These are phyloP conservation scores for Calliopsis andreniformis DNA, from an alignment of 1,140 invertebrate species.

Conservation along the genomic window DNA sequence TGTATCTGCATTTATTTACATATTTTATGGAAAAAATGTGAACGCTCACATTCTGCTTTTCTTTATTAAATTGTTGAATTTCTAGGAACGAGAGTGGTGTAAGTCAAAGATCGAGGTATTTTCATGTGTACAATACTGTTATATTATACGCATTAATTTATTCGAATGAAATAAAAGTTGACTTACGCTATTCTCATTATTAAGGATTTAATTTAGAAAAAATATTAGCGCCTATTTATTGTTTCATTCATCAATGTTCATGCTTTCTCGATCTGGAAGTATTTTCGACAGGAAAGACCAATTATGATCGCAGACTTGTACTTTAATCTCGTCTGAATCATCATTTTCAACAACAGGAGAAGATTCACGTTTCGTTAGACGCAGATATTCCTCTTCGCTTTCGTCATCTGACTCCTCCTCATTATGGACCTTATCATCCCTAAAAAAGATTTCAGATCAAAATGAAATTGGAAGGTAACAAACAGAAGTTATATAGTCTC, in stretches of 20 bases:
- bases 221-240: not conserved
- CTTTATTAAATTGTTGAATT: not conserved
- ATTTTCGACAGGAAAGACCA: conserved; percentile 73
- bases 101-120: not conserved
- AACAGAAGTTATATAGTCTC: no score
- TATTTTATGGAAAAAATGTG: not conserved
- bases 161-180: not conserved
- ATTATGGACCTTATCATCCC: not conserved
- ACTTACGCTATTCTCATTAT: not conserved
- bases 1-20: not conserved
- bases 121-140: not conserved
- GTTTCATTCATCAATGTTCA: not conserved
- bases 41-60: not conserved
- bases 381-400: conserved; percentile 42
- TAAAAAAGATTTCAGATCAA: not conserved
- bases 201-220: not conserved
- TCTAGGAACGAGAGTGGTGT: not conserved
- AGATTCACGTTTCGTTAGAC: not conserved
- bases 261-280: conserved; percentile 52
- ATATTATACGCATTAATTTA: not conserved
- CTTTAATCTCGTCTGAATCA: conserved; percentile 42
- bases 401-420: conserved; percentile 28
- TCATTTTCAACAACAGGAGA: conserved; percentile 18
- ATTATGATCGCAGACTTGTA: conserved; percentile 62
- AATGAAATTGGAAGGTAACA: no score